Evolutionary conservation across 2,797 vertebrate genomes (phyloP), one percentile per base, ranked within the genome.

Genomic region (Platalea minor): DNA sequence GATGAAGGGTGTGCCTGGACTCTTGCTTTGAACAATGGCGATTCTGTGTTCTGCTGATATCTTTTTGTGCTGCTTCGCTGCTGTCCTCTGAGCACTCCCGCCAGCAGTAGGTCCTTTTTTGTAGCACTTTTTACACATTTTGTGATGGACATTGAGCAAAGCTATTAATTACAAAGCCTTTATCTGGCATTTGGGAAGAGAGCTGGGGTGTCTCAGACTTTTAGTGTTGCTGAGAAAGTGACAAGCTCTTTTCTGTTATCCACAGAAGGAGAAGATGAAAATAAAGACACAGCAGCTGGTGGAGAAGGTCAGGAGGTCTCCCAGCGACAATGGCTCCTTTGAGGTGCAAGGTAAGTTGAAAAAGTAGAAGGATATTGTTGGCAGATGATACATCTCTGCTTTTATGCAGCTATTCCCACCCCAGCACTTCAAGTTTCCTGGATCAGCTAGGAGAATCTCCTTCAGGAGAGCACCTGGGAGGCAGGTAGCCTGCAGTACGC

Each of bases 211-310:
- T 60, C 65, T 93, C 33, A 1, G 43, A 73, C 50, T 50, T 65
- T 26, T 5, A 2, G 50, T 28, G 54, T 50, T 90, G 79, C 65
- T 81, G 64, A 88, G 85, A 46, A 70, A 76, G 45, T 63, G 53
- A 84, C 39, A 37, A 70, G 43, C 31, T 63, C 80, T 91, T 51
- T 93, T 57, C 85, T 91, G 39, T 94, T 77, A 35, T 95, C 61
- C 89, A 92, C 97, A 99, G 99, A 98, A 92, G 75, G 99, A 99
- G 72, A 99, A 98, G 96, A 79, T 99, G 41, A 97, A 97, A 88
- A 43, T 99, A 78, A 99, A 99, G 98, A 98, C 35, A 37, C 98
- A 99, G 92, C 98, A 99, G 82, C 94, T 99, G 88, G 98, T 99
- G 93, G 98, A 98, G 46, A 99, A 99, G 97, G 98, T 99, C 65